Conservation (phyloP, 2,113 vertebrate genomes). For the Lepisosteus oculatus region DNA sequence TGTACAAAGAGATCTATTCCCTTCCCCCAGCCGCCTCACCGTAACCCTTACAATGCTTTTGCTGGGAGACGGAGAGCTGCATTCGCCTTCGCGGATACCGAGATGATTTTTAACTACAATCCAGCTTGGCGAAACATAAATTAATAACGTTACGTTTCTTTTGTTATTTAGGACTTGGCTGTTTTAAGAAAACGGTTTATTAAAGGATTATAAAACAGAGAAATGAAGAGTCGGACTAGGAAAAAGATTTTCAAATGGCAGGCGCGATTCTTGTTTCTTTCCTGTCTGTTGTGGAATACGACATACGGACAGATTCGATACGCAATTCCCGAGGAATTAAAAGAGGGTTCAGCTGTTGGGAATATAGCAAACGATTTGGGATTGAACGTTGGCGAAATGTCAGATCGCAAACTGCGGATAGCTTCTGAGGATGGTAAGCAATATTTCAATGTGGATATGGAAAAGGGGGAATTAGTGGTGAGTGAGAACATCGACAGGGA, state of each 20-base stretch:
- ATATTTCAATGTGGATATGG: slow-evolving; percentile 68
- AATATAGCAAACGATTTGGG: slow-evolving; percentile 66
- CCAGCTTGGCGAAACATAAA: too few relatives aligned
- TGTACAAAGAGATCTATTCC: slow-evolving; percentile 43
- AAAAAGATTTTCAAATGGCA: slow-evolving; percentile 48
- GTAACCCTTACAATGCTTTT: slow-evolving; percentile 16
- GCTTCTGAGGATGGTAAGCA: slow-evolving; percentile 54
- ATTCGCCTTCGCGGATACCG: not conserved
- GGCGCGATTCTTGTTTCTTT: slow-evolving; percentile 38
- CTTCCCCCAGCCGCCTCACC: slow-evolving; percentile 20
- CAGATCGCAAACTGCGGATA: slow-evolving; percentile 57
- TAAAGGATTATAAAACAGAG: not conserved
- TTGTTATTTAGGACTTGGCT: not conserved
- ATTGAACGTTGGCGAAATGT: slow-evolving; percentile 53
- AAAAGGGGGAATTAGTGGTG: slow-evolving; percentile 67
- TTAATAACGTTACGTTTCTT: too few relatives aligned
- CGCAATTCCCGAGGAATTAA: slow-evolving; percentile 61
- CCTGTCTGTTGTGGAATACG: slow-evolving; percentile 58
- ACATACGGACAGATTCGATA: slow-evolving; percentile 53
- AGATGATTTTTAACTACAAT: not conserved
- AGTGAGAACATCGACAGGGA: slow-evolving; percentile 76
- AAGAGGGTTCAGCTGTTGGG: slow-evolving; percentile 60
- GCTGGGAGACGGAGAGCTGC: not conserved
- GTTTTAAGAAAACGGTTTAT: not conserved
- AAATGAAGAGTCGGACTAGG: slow-evolving; percentile 31